A percentile compares a stretch with the other conserved stretches of the same genome.
These are phyloP conservation scores for Anhinga rufa DNA, from an alignment of 2,113 vertebrate species.

Conservation along the genomic window DNA sequence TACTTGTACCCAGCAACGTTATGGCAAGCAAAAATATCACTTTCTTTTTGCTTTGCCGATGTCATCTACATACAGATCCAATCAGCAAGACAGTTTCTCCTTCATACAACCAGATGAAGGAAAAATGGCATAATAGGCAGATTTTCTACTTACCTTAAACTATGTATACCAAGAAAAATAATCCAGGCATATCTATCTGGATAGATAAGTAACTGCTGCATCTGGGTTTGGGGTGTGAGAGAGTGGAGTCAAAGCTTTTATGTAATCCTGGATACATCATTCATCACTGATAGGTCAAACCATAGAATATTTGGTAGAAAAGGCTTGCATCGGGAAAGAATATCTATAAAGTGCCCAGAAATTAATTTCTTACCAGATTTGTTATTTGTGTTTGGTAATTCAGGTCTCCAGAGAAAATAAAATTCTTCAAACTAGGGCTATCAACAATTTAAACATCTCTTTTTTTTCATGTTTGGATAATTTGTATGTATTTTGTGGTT, in stretches of 20 bases:
- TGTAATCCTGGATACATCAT: neutral
- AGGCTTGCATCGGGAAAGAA: neutral
- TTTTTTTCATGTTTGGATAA: neutral
- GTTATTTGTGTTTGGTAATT: neutral
- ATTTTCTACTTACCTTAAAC: neutral
- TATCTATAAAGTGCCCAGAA: neutral
- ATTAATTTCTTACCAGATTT: neutral
- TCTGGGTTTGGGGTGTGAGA: neutral
- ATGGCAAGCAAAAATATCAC: neutral
- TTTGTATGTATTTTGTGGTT: neutral
- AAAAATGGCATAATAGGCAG: neutral
- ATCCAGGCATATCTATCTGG: neutral
- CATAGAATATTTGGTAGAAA: neutral
- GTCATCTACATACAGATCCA: neutral
- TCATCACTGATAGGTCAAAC: neutral
- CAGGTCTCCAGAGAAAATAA: neutral
- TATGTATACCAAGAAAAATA: neutral
- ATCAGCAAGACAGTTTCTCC: neutral
- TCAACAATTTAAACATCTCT: neutral
- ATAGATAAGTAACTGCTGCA: neutral
- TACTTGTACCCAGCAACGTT: neutral
- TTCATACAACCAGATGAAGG: neutral
- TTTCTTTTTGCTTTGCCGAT: neutral
- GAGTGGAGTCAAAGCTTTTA: neutral
- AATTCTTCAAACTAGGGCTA: neutral